Percentiles rank a stretch among this genome's conserved stretches.
phyloP scores from a whole-genome alignment of 2,113 vertebrate species.

The Phaethornis superciliosus region DNA sequence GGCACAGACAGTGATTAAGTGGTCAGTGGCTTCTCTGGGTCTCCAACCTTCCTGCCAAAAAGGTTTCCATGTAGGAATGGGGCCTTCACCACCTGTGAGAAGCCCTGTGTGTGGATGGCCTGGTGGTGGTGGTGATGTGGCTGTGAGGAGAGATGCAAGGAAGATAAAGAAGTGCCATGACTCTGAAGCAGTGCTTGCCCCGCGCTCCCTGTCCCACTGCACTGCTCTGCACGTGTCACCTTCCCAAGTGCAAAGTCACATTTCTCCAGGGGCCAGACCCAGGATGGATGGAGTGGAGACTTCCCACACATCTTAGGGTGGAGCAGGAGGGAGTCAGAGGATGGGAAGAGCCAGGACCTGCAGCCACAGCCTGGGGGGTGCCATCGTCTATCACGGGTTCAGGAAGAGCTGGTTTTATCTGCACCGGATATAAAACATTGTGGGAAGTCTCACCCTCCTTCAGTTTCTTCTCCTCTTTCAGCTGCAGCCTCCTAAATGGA shows the following conservation, averaged over 20 bases:
- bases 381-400: accelerated
- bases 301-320: accelerated
- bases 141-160: background rate
- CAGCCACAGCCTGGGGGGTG: accelerated
- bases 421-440: background rate
- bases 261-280: background rate
- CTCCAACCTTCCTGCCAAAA: background rate
- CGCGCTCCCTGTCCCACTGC: accelerated
- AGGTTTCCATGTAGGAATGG: accelerated
- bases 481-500: background rate
- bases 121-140: accelerated
- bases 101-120: accelerated
- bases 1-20: background rate
- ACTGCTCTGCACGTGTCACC: accelerated
- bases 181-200: accelerated
- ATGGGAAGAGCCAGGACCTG: background rate
- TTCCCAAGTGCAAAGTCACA: accelerated
- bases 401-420: too few species aligned
- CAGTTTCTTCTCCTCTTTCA: conserved; percentile 1
- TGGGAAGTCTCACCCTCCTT: background rate
- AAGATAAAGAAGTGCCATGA: background rate
- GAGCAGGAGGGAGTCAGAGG: background rate
- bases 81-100: background rate
- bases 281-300: background rate
- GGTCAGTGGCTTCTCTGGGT: background rate